Conservation (phyloP, 2,888 invertebrate species). For the Eupithecia insigniata region DNA sequence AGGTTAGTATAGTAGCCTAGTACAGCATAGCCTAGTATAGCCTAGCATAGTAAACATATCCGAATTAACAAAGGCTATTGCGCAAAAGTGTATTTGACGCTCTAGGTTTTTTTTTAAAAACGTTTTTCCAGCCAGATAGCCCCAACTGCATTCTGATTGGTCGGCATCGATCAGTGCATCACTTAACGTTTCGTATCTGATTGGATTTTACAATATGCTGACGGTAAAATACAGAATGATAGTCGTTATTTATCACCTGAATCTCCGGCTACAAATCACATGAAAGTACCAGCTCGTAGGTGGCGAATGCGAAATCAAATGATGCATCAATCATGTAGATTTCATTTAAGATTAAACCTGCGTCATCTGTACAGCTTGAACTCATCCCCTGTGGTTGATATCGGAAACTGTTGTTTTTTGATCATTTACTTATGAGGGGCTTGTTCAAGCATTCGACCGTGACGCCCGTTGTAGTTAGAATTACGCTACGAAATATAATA, state of each 20-base stretch:
- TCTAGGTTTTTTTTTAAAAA: conserved; percentile 21
- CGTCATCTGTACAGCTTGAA: not conserved
- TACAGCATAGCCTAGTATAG: no score
- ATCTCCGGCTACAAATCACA: conserved; percentile 25
- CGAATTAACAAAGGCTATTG: not conserved
- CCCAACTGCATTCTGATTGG: conserved; percentile 39
- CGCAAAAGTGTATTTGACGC: conserved; percentile 13
- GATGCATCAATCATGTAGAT: conserved; percentile 11
- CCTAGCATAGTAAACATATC: not conserved
- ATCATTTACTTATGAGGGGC: no score
- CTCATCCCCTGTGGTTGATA: not conserved
- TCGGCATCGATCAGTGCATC: conserved; percentile 36
- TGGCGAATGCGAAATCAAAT: not conserved
- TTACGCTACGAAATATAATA: no score
- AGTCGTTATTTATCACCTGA: conserved; percentile 38
- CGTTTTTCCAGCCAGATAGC: conserved; percentile 24
- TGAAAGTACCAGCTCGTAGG: not conserved
- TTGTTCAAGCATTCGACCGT: not conserved
- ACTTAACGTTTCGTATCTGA: conserved; percentile 23
- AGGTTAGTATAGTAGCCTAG: no score
- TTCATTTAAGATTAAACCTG: not conserved
- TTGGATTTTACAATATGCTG: conserved; percentile 34
- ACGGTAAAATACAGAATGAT: conserved; percentile 32
- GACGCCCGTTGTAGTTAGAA: not conserved
- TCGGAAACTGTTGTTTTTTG: not conserved